Evolutionary conservation across 2,797 vertebrate species (phyloP).

Genomic region (Aulostomus chinensis): DNA sequence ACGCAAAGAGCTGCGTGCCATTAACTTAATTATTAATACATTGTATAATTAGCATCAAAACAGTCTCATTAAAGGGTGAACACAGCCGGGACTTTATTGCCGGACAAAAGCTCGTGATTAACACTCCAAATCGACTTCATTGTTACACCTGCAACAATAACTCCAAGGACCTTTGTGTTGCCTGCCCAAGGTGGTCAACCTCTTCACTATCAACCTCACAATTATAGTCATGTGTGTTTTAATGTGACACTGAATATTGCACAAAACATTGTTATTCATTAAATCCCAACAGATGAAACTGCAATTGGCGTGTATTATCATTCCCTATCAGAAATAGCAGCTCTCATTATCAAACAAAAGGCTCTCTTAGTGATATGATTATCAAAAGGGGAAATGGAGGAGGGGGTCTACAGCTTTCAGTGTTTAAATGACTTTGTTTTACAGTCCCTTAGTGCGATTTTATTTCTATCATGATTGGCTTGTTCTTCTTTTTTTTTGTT

Average conservation of each 20-base stretch:
- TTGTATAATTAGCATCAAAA: slow-evolving; percentile 59
- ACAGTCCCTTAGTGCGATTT: slow-evolving; percentile 40
- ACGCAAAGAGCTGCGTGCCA: slow-evolving; percentile 28
- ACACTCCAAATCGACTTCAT: slow-evolving; percentile 57
- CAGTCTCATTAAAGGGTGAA: slow-evolving; percentile 42
- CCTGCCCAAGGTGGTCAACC: slow-evolving; percentile 40
- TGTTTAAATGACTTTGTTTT: slow-evolving; percentile 59
- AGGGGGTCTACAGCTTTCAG: slow-evolving; percentile 40
- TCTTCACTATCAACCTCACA: slow-evolving; percentile 62
- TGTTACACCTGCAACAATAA: slow-evolving; percentile 64
- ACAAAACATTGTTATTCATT: slow-evolving; percentile 64
- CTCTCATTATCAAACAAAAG: slow-evolving; percentile 76
- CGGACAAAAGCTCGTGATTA: slow-evolving; percentile 57
- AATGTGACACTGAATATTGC: slow-evolving; percentile 26
- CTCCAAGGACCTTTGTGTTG: slow-evolving; percentile 53
- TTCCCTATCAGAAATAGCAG: slow-evolving; percentile 63
- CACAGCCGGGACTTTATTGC: slow-evolving; percentile 28
- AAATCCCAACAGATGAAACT: slow-evolving; percentile 60
- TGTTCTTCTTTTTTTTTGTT: slow-evolving; percentile 3
- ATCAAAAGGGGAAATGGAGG: slow-evolving; percentile 54
- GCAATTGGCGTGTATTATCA: slow-evolving; percentile 70
- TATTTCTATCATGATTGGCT: slow-evolving; percentile 50
- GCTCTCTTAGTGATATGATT: slow-evolving; percentile 73
- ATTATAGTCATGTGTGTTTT: slow-evolving; percentile 58
- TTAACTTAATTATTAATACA: slow-evolving; percentile 60